Percentiles rank a stretch among this genome's conserved stretches.
These are phyloP conservation scores for Melanotaenia nigrans DNA, from an alignment of 2,797 vertebrate genomes.

Conservation along the genomic window DNA sequence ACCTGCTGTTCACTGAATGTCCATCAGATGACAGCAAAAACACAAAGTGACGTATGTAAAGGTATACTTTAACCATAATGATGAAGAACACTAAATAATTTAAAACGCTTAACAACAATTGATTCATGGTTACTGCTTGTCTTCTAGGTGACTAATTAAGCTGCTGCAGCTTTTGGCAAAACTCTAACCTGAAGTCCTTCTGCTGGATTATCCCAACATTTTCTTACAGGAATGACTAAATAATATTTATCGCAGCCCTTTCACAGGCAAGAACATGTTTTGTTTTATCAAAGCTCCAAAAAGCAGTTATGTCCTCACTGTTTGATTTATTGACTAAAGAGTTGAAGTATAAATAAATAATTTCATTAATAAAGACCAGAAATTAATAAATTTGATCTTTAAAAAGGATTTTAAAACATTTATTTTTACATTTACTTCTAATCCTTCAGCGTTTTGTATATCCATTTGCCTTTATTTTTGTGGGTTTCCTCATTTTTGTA, in stretches of 20 bases:
- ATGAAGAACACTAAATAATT: neutral
- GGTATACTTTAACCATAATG: neutral
- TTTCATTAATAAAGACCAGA: neutral
- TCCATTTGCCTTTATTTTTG: neutral
- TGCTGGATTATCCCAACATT: neutral
- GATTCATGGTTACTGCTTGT: neutral
- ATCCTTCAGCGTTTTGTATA: neutral
- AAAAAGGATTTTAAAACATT: neutral
- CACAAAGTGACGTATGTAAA: neutral
- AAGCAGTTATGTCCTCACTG: neutral
- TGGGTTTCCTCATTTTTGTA: neutral
- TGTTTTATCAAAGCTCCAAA: too few relatives aligned
- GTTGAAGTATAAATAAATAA: neutral
- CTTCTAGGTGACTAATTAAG: neutral
- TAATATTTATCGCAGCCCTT: neutral
- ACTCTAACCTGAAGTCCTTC: neutral
- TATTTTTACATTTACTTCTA: neutral
- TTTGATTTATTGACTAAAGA: neutral
- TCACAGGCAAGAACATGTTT: neutral
- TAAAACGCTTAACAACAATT: neutral
- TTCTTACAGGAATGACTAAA: neutral
- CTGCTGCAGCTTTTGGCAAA: neutral
- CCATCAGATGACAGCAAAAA: neutral
- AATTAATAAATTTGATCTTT: neutral
- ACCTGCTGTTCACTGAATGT: neutral